Percentiles rank a stretch among this genome's conserved stretches.
Evolutionary conservation across 2,113 vertebrate genomes (phyloP).

Genomic region (Carassius gibelio): DNA sequence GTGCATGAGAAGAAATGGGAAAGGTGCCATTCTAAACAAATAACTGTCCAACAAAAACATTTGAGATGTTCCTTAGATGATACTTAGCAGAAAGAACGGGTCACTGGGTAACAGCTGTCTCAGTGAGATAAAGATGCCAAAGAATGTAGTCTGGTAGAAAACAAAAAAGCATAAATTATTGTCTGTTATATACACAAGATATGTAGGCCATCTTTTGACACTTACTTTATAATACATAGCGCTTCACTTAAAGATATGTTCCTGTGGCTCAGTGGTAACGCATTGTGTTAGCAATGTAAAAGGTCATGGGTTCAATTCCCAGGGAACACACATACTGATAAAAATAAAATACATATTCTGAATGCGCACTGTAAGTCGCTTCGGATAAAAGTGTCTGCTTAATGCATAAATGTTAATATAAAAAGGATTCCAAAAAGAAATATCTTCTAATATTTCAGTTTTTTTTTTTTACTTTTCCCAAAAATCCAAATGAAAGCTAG

Average conservation of each 20-base stretch:
- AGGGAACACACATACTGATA: no score
- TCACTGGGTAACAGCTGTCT: constrained; percentile 32
- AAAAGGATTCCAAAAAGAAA: neutral
- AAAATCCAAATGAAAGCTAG: neutral
- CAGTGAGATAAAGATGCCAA: neutral
- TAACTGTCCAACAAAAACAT: constrained; percentile 44
- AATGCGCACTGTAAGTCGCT: no score
- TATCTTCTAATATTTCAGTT: neutral
- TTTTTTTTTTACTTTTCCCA: neutral
- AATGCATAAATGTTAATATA: no score
- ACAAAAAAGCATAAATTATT: neutral
- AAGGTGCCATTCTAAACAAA: constrained; percentile 40
- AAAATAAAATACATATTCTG: no score
- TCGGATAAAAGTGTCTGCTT: no score
- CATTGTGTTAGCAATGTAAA: no score
- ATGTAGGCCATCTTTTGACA: neutral
- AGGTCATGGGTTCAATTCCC: no score
- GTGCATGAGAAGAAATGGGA: constrained; percentile 24
- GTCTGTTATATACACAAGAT: neutral
- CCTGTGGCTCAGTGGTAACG: no score
- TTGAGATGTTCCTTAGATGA: constrained; percentile 38
- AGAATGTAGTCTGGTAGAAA: constrained; percentile 5
- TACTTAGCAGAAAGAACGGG: constrained; percentile 27
- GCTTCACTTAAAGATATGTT: neutral
- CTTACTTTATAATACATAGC: neutral